Conservation (phyloP, 2,113 vertebrate genomes). For the Panurus biarmicus region DNA sequence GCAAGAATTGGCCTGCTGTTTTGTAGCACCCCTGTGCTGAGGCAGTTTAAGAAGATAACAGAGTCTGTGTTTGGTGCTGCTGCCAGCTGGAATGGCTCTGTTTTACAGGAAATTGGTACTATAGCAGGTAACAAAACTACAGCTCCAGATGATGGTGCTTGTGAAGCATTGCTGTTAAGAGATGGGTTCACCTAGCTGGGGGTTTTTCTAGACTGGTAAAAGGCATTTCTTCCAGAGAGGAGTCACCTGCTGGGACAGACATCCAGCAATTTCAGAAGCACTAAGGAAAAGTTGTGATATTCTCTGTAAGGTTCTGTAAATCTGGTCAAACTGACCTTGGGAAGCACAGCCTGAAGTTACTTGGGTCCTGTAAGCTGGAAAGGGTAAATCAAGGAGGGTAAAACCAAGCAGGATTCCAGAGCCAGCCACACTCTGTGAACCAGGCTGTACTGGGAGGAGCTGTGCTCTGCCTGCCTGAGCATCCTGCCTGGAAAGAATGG, state of each 20-base stretch:
- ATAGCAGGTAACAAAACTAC: constrained; percentile 70
- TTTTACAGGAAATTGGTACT: constrained; percentile 74
- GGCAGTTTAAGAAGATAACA: constrained; percentile 70
- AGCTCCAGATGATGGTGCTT: background rate
- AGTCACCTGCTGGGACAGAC: background rate
- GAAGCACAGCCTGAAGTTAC: background rate
- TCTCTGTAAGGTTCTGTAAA: background rate
- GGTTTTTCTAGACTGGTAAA: background rate
- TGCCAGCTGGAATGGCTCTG: constrained; percentile 56
- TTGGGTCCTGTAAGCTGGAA: background rate
- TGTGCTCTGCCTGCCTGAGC: background rate
- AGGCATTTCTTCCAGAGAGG: background rate
- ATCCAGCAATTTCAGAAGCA: background rate
- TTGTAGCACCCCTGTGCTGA: constrained; percentile 61
- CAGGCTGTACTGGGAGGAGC: background rate
- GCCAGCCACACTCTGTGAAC: background rate
- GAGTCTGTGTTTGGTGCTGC: constrained; percentile 69
- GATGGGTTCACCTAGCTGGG: background rate
- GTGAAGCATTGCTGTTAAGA: background rate
- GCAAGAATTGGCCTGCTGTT: constrained; percentile 69
- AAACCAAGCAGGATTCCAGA: background rate
- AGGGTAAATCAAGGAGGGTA: background rate
- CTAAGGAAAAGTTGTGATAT: background rate
- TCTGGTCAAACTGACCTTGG: background rate
- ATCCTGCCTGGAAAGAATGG: background rate